These are phyloP conservation scores for Lochmaea capreae DNA, from an alignment of 2,888 invertebrate species.

Conservation along the genomic window DNA sequence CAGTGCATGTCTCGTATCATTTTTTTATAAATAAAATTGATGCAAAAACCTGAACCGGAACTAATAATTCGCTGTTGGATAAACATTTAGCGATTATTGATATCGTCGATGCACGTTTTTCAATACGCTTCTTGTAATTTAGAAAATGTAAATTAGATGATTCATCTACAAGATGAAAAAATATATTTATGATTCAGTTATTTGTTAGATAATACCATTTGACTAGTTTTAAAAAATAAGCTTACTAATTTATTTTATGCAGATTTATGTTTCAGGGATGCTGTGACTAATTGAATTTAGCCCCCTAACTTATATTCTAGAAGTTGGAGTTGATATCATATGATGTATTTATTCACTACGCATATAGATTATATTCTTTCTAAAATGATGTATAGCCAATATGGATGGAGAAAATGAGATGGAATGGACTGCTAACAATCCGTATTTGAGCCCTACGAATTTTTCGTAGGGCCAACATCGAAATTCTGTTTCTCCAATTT, in stretches of 20 bases:
- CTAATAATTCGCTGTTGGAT: not conserved
- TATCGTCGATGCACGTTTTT: not conserved
- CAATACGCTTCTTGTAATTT: not conserved
- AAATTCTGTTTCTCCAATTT: too few species aligned
- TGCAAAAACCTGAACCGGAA: slow-evolving; percentile 7
- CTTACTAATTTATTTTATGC: not conserved
- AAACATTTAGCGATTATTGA: slow-evolving; percentile 3
- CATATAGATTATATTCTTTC: too few species aligned
- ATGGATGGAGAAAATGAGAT: too few species aligned
- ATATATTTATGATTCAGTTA: not conserved
- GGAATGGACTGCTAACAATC: too few species aligned
- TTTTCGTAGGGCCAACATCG: too few species aligned
- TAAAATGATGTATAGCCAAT: too few species aligned
- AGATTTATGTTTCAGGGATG: not conserved
- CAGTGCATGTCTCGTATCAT: not conserved
- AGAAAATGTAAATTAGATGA: not conserved
- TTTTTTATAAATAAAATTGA: not conserved
- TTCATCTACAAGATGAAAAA: not conserved
- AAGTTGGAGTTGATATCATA: too few species aligned
- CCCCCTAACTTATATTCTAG: not conserved
- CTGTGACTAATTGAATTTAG: not conserved
- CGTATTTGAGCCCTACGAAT: too few species aligned
- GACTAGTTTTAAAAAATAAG: not conserved
- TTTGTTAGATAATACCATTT: not conserved
- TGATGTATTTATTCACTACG: not conserved